Evolutionary conservation across 2,797 vertebrate genomes (phyloP), one percentile per base, ranked within the genome.

Genomic region (Clarias pachynema): DNA sequence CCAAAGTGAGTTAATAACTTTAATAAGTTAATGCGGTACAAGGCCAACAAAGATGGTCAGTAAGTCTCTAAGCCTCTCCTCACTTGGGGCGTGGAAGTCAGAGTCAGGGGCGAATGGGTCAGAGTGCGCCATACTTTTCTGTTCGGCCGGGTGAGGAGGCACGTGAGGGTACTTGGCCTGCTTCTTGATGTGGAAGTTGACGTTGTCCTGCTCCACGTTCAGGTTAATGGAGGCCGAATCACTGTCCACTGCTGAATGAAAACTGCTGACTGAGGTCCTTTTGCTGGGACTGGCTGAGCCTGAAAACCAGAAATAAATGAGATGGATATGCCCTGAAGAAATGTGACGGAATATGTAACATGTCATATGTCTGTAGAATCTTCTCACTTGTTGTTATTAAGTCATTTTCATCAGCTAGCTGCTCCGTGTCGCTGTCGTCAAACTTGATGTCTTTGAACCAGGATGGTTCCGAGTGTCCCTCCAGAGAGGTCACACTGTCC

Each of bases 401-500:
- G 44, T 99, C 97, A 1, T 93, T 95, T 91, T 99, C 98, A 83
- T 99, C 97, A 77, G 95, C 96, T 18, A 97, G 96, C 91, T 99
- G 98, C 85, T 99, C 98, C 0, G 96, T 96, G 94, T 99, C 98
- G 34, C 98, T 99, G 93, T 99, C 98, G 84, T 99, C 98, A 93
- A 99, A 99, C 92, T 99, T 99, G 87, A 99, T 99, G 94, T 99
- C 97, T 93, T 99, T 99, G 92, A 99, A 99, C 98, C 98, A 99
- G 1, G 98, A 99, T 0, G 98, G 98, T 89, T 99, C 98, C 0
- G 98, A 99, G 75, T 99, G 97, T 31, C 98, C 98, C 90, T 99
- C 98, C 79, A 99, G 92, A 0, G 98, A 99, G 91, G 98, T 99
- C 85, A 99, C 96, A 0, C 98, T 99, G 89, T 99, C 97, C 0